Conservation (phyloP, 2,113 vertebrate species). For the Chaetops frenatus region DNA sequence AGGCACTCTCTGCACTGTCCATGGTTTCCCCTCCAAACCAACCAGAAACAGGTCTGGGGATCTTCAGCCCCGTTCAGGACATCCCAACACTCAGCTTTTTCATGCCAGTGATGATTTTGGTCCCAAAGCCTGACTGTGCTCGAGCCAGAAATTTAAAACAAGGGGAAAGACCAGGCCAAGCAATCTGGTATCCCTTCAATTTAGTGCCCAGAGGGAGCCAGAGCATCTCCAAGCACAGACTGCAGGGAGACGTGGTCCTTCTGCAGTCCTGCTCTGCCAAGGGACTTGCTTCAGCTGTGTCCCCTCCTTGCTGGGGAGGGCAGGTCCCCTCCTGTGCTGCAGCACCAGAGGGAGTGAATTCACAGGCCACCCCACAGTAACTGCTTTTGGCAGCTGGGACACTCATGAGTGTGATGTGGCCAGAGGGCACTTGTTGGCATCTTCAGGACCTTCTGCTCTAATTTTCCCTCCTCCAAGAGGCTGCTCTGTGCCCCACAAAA, state of each 20-base stretch:
- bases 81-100: not conserved
- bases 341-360: not conserved
- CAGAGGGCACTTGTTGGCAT: fast-evolving
- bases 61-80: not conserved
- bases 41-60: not conserved
- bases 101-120: not conserved
- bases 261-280: not conserved
- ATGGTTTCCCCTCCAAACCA: not conserved
- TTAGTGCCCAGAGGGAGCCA: not conserved
- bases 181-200: not conserved
- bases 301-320: not conserved
- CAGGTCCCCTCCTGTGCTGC: not conserved
- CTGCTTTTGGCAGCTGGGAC: not conserved
- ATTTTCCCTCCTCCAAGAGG: not conserved
- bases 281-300: not conserved
- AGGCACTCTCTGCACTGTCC: not conserved
- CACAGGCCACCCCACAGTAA: not conserved
- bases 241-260: not conserved
- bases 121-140: not conserved
- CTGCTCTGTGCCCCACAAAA: not conserved
- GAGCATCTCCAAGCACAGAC: not conserved
- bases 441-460: not conserved
- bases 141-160: not conserved
- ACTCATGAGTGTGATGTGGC: not conserved
- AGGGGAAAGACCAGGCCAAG: not conserved